Conservation (phyloP, 2,797 vertebrate species). For the Toxotes lorentzi region DNA sequence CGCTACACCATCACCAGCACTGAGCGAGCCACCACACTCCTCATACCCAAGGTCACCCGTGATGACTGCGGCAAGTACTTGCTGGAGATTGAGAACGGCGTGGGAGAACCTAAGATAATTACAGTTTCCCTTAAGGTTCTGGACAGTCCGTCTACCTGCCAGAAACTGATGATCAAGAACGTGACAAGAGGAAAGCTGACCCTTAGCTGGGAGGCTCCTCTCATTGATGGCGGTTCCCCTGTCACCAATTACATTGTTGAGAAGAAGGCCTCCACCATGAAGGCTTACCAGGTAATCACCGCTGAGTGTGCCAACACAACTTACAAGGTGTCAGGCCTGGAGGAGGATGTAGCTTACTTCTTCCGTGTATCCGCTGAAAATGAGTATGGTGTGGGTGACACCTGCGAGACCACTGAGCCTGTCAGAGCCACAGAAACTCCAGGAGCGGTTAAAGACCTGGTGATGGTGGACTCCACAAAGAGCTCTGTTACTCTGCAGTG, state of each 20-base stretch:
- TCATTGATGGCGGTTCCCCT: constrained; percentile 94
- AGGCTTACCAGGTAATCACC: constrained; percentile 92
- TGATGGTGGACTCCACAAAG: constrained; percentile 94
- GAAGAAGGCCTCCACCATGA: constrained; percentile 96
- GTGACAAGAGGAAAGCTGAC: constrained; percentile 93
- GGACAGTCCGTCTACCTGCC: constrained; percentile 95
- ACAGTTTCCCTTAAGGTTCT: constrained; percentile 93
- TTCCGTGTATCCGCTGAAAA: constrained; percentile 98
- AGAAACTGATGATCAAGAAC: constrained; percentile 93
- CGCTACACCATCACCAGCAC: constrained; percentile 92
- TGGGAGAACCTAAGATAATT: constrained; percentile 94
- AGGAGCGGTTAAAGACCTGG: constrained; percentile 91
- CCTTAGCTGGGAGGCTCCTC: constrained; percentile 95
- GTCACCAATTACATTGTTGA: constrained; percentile 96
- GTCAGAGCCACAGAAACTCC: constrained; percentile 95
- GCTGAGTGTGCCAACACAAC: constrained; percentile 91
- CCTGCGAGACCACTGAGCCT: constrained; percentile 91
- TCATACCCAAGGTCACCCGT: constrained; percentile 92
- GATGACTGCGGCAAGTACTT: constrained; percentile 96
- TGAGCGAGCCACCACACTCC: constrained; percentile 92
- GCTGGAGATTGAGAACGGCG: constrained; percentile 97
- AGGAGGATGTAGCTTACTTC: constrained; percentile 93
- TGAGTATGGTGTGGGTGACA: constrained; percentile 94
- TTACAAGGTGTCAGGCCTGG: constrained; percentile 91
- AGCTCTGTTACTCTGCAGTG: constrained; percentile 92